Evolutionary conservation across 2,113 vertebrate genomes (phyloP).

Genomic region (Eudyptes chrysolophus): DNA sequence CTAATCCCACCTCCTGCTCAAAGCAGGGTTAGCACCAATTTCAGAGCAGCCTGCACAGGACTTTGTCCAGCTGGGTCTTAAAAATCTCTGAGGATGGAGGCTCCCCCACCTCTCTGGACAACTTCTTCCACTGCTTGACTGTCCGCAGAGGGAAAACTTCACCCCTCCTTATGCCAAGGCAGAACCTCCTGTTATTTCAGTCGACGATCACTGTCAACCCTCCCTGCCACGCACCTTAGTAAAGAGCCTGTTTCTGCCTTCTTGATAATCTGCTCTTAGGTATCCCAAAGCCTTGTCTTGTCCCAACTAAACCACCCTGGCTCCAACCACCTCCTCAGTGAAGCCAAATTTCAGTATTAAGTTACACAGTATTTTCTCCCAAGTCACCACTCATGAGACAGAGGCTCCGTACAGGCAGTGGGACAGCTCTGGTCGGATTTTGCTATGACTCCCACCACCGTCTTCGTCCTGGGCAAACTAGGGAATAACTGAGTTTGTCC

Average conservation of each 20-base stretch:
- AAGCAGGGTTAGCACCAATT: neutral
- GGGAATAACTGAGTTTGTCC: neutral
- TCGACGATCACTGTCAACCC: neutral
- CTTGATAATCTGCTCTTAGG: neutral
- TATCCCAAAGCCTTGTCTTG: neutral
- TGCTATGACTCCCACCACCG: neutral
- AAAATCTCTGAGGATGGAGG: neutral
- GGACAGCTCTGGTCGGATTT: neutral
- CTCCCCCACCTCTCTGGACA: neutral
- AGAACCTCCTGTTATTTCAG: neutral
- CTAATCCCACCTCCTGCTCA: constrained; percentile 21
- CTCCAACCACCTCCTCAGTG: neutral
- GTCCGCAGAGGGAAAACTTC: neutral
- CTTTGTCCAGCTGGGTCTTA: neutral
- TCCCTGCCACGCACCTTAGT: neutral
- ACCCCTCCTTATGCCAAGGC: neutral
- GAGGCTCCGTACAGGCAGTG: neutral
- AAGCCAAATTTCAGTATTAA: neutral
- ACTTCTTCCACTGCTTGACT: neutral
- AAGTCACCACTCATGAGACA: fast-evolving
- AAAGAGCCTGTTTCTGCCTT: neutral
- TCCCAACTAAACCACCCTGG: neutral
- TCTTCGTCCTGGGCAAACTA: neutral
- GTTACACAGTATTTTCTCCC: neutral
- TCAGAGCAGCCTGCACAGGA: neutral